Evolutionary conservation across 2,888 invertebrate species (phyloP).

Genomic region (Balanococcus diminutus): DNA sequence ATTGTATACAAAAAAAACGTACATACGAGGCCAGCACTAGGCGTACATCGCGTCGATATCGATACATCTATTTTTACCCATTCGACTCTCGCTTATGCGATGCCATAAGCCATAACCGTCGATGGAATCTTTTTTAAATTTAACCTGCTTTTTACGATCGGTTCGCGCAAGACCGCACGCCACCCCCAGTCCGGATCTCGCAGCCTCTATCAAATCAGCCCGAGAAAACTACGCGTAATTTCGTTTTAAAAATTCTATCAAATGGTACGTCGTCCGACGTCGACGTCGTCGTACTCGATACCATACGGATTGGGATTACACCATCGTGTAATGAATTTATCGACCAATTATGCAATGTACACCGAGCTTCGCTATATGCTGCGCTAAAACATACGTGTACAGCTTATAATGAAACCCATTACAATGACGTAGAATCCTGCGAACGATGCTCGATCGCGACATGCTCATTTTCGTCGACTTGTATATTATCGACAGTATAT

Average conservation of each 20-base stretch:
- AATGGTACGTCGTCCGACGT: no score
- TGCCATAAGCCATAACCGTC: neutral
- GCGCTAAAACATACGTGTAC: neutral
- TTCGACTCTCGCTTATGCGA: neutral
- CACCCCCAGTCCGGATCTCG: neutral
- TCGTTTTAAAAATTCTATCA: neutral
- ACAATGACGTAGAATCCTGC: neutral
- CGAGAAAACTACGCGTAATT: neutral
- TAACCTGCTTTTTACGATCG: neutral
- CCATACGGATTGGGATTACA: neutral
- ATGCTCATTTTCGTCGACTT: neutral
- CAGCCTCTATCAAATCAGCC: neutral
- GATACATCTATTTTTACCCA: neutral
- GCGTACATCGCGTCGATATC: neutral
- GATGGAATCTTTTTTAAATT: neutral
- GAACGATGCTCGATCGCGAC: neutral
- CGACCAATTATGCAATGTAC: neutral
- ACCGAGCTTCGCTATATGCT: neutral
- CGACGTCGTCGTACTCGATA: no score
- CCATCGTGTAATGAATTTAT: neutral
- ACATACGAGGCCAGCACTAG: neutral
- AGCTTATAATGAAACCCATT: neutral
- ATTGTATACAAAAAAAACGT: neutral
- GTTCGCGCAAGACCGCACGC: neutral
- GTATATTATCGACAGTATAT: no score